Evolutionary conservation across 2,888 invertebrate species (phyloP), one percentile per base, ranked within the genome.

Genomic region (Eupithecia exiguata): DNA sequence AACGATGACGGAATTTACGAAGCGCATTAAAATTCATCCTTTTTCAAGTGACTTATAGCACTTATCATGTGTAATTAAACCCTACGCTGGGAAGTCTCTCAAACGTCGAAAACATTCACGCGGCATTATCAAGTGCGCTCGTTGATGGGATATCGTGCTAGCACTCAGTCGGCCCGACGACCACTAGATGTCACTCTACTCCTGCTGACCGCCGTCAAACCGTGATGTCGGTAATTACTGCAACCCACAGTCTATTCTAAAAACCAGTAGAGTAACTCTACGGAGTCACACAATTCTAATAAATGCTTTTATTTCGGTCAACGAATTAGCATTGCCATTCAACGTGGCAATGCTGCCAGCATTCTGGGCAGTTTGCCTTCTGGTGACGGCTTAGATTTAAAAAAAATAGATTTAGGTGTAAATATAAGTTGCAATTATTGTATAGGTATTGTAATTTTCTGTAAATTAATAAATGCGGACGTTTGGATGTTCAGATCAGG

Each of bases 151-250:
- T 81, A 83, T 79, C 77, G 78, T 75, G 72, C 76, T 72, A 77
- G 78, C 82, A 79, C 84, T 85, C 81, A 77, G 79, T 79, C 77
- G 78, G 77, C 12, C 53, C 21, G 78, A 81, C 81, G 84, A 81
- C 87, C 89, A 91, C 91, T 91, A 89, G 85, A 91, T 83, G 90
- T 90, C 91, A 89, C 84, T 88, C 87, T 81, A 84, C 82, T 81
- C 80, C 83, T 76, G 75, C 70, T 74, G 72, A 68, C 78, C 74
- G 80, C 81, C 75, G 81, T 81, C 80, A 81, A 80, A 82, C 84
- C 83, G 84, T 87, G 84, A 85, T 84, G 86, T 85, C 84, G 86
- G 91, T 91, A 92, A 92, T 92, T 92, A 91, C 88, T 86, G 84
- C 85, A 84, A 21, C 36, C 43, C 72, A 72, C 75, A 70, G 70